Evolutionary conservation across 2,888 invertebrate species (phyloP), one percentile per base, ranked within the genome.

Genomic region (Gandaritis pyraliata): DNA sequence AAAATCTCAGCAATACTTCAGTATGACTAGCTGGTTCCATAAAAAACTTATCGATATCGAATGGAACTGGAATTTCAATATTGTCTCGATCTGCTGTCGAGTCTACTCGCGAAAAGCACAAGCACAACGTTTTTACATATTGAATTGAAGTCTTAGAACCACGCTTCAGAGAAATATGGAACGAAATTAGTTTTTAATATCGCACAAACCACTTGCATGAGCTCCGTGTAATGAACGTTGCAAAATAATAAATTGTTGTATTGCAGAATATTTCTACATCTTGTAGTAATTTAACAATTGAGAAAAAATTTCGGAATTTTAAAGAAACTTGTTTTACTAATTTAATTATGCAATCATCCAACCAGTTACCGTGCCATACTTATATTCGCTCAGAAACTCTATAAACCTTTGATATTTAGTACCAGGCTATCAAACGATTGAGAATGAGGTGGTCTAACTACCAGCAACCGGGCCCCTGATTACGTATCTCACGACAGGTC

Each of bases 1-100:
- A n/a, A n/a, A n/a, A n/a, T n/a, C n/a, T n/a, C n/a, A 23, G 23
- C 6, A 1, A 23, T 23, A 33, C 33, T 8, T 33, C 33, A 23
- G 23, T 23, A 3, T 41, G 16, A 43, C 16, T 43, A 43, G 16
- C 16, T 33, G 10, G 47, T 30, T 33, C 8, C 10, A 55, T 38
- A n/a, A 8, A 12, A 39, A 55, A 43, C 33, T 53, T 45, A 15
- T 47, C 46, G 48, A 54, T 39, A 13, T 61, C 15, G 43, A 57
- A 55, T 61, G 49, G 45, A 63, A 56, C 52, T 58, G 39, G 58
- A 58, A 64, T 62, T 66, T 58, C 55, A 65, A 64, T 68, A 66
- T 60, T 55, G 61, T 58, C 60, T 58, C 56, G 43, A 47, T 18
- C 29, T 11, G 33, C 30, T 43, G 43, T 51, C 58, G 36, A 50